Evolutionary conservation across 2,888 invertebrate genomes (phyloP).

Genomic region (Diloba caeruleocephala): DNA sequence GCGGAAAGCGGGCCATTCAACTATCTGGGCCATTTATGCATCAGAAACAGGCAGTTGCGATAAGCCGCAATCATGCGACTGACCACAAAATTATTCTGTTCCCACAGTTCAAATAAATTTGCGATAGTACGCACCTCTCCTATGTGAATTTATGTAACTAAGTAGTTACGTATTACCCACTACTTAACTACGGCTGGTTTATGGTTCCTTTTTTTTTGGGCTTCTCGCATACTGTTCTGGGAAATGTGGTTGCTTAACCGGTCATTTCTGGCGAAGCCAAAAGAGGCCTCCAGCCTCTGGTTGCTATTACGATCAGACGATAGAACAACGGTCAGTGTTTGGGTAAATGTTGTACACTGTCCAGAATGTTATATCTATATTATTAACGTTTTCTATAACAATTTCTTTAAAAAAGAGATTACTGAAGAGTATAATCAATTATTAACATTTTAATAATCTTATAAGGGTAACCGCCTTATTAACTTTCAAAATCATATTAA

Average conservation of each 20-base stretch:
- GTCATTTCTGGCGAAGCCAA: too few species aligned
- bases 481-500: too few species aligned
- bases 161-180: constrained; percentile 38
- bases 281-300: too few species aligned
- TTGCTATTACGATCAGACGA: constrained; percentile 16
- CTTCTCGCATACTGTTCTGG: too few species aligned
- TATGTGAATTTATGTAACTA: constrained; percentile 45
- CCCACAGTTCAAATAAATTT: constrained; percentile 58
- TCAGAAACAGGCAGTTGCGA: constrained; percentile 39
- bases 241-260: too few species aligned
- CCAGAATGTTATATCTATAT: too few species aligned
- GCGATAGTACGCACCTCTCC: constrained; percentile 35
- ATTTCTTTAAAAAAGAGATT: too few species aligned
- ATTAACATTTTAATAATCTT: too few species aligned
- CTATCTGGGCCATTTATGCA: constrained; percentile 50
- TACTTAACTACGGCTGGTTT: constrained; percentile 10
- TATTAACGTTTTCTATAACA: too few species aligned
- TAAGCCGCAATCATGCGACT: constrained; percentile 46
- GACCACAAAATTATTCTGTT: constrained; percentile 56
- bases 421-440: too few species aligned
- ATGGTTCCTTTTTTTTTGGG: too few species aligned
- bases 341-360: constrained; percentile 29
- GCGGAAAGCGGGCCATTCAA: constrained; percentile 43
- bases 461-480: too few species aligned
- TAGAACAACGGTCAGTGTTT: constrained; percentile 22